Base-by-base conservation (phyloP, 2,113 vertebrate species). In the Danio rerio region DNA sequence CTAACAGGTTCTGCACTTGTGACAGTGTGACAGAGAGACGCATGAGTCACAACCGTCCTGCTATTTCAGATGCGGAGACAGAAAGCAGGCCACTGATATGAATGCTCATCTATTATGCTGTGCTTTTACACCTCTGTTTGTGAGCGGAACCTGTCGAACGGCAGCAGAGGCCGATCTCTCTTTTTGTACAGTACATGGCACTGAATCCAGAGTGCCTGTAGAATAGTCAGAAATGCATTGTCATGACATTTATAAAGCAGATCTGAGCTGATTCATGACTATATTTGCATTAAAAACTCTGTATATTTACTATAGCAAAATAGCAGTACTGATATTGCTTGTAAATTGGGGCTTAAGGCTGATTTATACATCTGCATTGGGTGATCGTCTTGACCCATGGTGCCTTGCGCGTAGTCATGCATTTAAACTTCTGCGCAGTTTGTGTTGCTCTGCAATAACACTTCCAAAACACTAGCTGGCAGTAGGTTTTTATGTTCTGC, bases 31-130 rank as follows among this genome's bases (percentile, higher is more conserved):
- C 83, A 87, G 83, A 74, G 81, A 69, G 58, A 74, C 18, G 66
- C 78, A 87, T 91, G 91, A 92, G 87, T 92, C 92, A 92, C 88
- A 84, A 66, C 79, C 83, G 82, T 52, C 78, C 47, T 85, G 90
- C 90, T 92, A 91, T 92, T 92, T 91, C 81, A 72, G 59, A 61
- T 49, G 40, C 53, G 31, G 81, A 82, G 82, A 76, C 52, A 86
- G 81, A 81, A 58, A 83, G 43, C 79, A 78, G 82, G 85, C 77
- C 47, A 80, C 78, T 66, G 66, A 78, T 82, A 42, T 21, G 9
- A 76, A 31, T 9, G 0, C 42, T 69, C n/a, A 65, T 69, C 55
- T 43, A 63, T 74, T 45, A 65, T 43, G 40, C 71, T 47, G 55
- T 12, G 11, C 42, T 47, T 47, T 74, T 16, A 74, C 3, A 16